phyloP scores from a whole-genome alignment of 1,140 invertebrate species.

The Drosophila paulistorum region DNA sequence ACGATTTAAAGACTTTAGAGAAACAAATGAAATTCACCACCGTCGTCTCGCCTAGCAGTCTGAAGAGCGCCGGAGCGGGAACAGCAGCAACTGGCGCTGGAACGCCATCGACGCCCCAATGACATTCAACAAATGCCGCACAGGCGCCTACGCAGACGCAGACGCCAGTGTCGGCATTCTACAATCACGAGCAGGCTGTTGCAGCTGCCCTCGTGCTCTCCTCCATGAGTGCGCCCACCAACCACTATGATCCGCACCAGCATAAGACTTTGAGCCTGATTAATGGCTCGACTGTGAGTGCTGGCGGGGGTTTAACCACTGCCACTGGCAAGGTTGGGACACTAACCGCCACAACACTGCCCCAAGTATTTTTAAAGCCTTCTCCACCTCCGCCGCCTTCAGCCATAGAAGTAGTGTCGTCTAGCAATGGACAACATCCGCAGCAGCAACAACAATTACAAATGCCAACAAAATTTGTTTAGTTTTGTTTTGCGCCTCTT shows the following conservation, averaged over 20 bases:
- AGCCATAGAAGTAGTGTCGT: slow-evolving; percentile 22
- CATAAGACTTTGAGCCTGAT: not conserved
- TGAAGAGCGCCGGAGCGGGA: slow-evolving; percentile 29
- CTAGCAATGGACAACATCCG: slow-evolving; percentile 29
- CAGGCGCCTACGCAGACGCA: slow-evolving; percentile 42
- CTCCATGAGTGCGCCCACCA: slow-evolving; percentile 65
- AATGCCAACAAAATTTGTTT: slow-evolving; percentile 69
- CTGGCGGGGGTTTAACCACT: slow-evolving; percentile 6
- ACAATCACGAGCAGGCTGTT: slow-evolving; percentile 75
- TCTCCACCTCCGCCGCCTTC: slow-evolving; percentile 50
- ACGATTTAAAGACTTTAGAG: slow-evolving; percentile 52
- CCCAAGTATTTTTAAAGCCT: slow-evolving; percentile 80
- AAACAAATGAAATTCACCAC: slow-evolving; percentile 42
- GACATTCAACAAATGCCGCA: slow-evolving; percentile 66
- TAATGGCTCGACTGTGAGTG: not conserved
- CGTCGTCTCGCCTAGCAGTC: slow-evolving; percentile 17
- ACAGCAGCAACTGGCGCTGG: slow-evolving; percentile 22
- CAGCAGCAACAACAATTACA: slow-evolving; percentile 30
- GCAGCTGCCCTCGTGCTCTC: slow-evolving; percentile 73
- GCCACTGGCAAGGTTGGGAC: slow-evolving; percentile 27
- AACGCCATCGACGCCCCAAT: slow-evolving; percentile 59
- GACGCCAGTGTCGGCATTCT: slow-evolving; percentile 71
- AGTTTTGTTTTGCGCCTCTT: slow-evolving; percentile 19
- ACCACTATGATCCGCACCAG: slow-evolving; percentile 59
- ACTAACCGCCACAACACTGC: slow-evolving; percentile 63